phyloP scores from a whole-genome alignment of 2,113 vertebrate species.

The Vanacampus margaritifer region DNA sequence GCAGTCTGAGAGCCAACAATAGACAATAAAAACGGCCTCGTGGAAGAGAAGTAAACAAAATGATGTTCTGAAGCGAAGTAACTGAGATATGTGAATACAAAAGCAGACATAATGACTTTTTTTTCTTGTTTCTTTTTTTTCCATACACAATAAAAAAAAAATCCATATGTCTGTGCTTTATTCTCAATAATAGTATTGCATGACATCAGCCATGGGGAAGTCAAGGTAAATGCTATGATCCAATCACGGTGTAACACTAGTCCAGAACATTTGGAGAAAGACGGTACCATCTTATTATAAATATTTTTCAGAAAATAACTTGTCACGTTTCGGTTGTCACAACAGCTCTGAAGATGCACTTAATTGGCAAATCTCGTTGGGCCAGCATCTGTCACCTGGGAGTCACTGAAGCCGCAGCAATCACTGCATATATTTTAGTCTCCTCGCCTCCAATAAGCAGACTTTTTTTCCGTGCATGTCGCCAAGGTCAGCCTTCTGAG shows the following conservation, averaged over 20 bases:
- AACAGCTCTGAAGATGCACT: neutral
- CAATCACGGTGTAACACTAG: too few species aligned
- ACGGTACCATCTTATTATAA: too few species aligned
- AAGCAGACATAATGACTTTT: neutral
- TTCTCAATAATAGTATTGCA: too few species aligned
- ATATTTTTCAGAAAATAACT: too few species aligned
- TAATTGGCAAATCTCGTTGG: neutral
- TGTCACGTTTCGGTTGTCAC: too few species aligned
- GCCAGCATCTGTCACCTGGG: constrained; percentile 1
- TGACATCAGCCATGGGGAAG: too few species aligned
- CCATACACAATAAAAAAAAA: too few species aligned
- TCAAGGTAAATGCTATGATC: too few species aligned
- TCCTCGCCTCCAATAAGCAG: neutral
- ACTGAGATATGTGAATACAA: neutral
- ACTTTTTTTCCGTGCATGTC: neutral
- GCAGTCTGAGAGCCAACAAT: neutral
- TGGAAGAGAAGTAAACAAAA: neutral
- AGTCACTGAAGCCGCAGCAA: neutral
- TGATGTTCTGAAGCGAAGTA: neutral
- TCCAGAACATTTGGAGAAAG: too few species aligned
- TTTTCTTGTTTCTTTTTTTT: too few species aligned
- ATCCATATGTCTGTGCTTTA: too few species aligned
- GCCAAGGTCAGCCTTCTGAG: constrained; percentile 2
- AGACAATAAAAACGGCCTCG: neutral
- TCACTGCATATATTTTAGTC: constrained; percentile 3